Percentiles rank a stretch among this genome's conserved stretches.
Conservation (phyloP, 2,888 invertebrate species). For the Chrysolina haemoptera region DNA sequence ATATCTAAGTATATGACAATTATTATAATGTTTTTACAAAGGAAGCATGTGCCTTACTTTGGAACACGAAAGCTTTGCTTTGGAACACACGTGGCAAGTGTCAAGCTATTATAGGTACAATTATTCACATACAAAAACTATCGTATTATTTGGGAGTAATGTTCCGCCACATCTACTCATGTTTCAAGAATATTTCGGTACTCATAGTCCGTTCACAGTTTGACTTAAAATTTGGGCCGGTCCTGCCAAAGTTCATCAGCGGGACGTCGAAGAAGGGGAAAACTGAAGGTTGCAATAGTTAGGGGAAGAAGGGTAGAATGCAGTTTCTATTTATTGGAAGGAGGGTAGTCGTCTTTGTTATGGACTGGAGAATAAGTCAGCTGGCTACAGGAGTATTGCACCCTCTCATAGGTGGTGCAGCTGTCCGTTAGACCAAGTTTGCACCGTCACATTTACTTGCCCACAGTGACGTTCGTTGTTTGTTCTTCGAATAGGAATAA, state of each 20-base stretch:
- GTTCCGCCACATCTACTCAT: background rate
- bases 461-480: conserved; percentile 52
- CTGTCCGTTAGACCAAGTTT: conserved; percentile 56
- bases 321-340: conserved; percentile 63
- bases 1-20: too few relatives aligned
- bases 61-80: too few relatives aligned
- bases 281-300: conserved; percentile 56
- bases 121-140: background rate
- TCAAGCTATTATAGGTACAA: too few relatives aligned
- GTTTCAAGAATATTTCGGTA: background rate
- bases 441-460: conserved; percentile 52
- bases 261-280: conserved; percentile 52
- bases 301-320: conserved; percentile 60
- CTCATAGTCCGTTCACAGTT: background rate
- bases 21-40: too few relatives aligned
- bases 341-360: conserved; percentile 68
- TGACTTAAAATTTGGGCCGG: conserved; percentile 32
- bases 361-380: conserved; percentile 69
- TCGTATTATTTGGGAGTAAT: too few relatives aligned
- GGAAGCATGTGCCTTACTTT: too few relatives aligned
- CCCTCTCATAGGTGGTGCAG: conserved; percentile 57
- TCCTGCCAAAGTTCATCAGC: conserved; percentile 47
- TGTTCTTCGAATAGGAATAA: conserved; percentile 8
- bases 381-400: conserved; percentile 63
- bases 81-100: too few relatives aligned